Base-by-base conservation (phyloP, 2,888 invertebrate genomes). In the Drosophila kambysellisi region DNA sequence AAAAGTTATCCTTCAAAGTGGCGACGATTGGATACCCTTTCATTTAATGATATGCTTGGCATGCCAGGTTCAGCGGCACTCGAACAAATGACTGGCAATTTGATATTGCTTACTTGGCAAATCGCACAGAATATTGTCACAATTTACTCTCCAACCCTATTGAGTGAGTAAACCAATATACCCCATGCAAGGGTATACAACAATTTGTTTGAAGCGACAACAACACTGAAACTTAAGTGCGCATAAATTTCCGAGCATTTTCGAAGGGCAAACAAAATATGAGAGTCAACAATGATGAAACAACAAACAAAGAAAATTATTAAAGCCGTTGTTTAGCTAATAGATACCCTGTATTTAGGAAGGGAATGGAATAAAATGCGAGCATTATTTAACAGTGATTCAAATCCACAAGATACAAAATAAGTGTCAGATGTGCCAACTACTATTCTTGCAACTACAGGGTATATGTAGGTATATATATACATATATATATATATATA, bases 161-260 rank as follows among this genome's bases (percentile, higher is more conserved):
- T 12, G 12, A 8, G 12, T 20, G 2, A 8, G 6, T 3, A 8
- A 52, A 8, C 41, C 11, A 12, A 25, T 12, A 53, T 66, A 37
- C 17, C 33, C 20, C 7, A 6, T 3, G 6, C 7, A 11, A 66
- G 65, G 7, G 50, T 37, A 65, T 15, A 25, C 3, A 25, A 46
- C 12, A 43, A 33, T 15, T 15, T 15, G 50, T 15, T 35, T 30
- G 41, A 30, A 15, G 25, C 39, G 37, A 39, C 2, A 37, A 50
- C 33, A 59, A 33, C 37, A 17, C 25, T 25, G 11, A 11, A 39
- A 46, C 53, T 58, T 25, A 71, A 61, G 52, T 64, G 32, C 32
- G 54, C 67, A 76, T 39, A 60, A 71, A 68, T 79, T 81, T 70
- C 73, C 65, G 70, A 62, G 58, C 71, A 53, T 76, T 76, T 79